Evolutionary conservation across 30 jellyfish, hydroid and myxozoan genomes (phyloP).

Genomic region (Turritopsis rubra): DNA sequence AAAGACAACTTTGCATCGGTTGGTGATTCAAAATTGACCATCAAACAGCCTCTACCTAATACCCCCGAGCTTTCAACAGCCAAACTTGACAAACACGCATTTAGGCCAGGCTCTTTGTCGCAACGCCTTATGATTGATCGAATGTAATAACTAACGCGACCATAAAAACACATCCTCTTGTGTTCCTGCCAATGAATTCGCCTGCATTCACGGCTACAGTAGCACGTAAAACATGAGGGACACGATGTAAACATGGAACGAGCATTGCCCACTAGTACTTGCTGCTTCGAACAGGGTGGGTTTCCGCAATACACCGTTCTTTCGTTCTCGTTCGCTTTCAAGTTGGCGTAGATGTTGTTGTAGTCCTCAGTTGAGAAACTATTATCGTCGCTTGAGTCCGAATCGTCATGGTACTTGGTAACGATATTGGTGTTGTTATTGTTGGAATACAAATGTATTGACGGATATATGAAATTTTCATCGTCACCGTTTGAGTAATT

Average conservation of each 20-base stretch:
- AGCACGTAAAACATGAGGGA: conserved; percentile 90
- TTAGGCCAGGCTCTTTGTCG: conserved; percentile 53
- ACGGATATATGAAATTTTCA: conserved; percentile 46
- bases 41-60: conserved; percentile 72
- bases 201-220: conserved; percentile 88
- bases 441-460: not conserved
- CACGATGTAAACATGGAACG: conserved; percentile 74
- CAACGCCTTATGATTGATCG: conserved; percentile 74
- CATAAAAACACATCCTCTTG: conserved; percentile 66
- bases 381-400: conserved; percentile 54
- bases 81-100: conserved; percentile 33
- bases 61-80: conserved; percentile 47
- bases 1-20: conserved; percentile 78
- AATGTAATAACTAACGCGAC: conserved; percentile 73
- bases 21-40: conserved; percentile 60
- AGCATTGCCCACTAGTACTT: conserved; percentile 50
- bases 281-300: conserved; percentile 65
- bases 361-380: conserved; percentile 56
- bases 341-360: conserved; percentile 26
- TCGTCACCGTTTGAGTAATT: conserved; percentile 54
- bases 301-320: conserved; percentile 56
- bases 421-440: not conserved
- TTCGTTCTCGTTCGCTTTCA: conserved; percentile 6
- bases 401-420: not conserved
- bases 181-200: conserved; percentile 89